These are phyloP conservation scores for Diachrysia chrysitis DNA, from an alignment of 2,888 invertebrate genomes.

Conservation along the genomic window DNA sequence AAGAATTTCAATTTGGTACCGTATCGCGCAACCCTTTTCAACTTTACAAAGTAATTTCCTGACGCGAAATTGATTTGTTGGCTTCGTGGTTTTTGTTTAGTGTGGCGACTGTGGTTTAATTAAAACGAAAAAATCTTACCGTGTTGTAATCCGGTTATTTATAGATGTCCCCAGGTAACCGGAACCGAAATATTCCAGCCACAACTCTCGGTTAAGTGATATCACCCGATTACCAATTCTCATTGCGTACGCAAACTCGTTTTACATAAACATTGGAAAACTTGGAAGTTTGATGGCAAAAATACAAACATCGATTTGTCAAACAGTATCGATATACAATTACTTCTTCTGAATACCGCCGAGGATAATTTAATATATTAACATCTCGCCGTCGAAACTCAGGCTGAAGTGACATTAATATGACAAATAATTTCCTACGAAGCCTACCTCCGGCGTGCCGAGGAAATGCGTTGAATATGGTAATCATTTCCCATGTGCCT, in stretches of 20 bases:
- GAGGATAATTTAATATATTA: constrained; percentile 84
- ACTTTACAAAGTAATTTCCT: constrained; percentile 87
- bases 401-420: constrained; percentile 84
- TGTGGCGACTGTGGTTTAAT: constrained; percentile 81
- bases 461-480: constrained; percentile 85
- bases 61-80: constrained; percentile 87
- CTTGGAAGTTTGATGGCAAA: constrained; percentile 52
- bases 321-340: constrained; percentile 67
- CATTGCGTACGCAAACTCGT: constrained; percentile 19
- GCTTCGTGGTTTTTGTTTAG: constrained; percentile 83
- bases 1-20: constrained; percentile 88
- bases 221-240: constrained; percentile 31
- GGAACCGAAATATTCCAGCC: constrained; percentile 34
- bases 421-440: constrained; percentile 86
- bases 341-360: constrained; percentile 70
- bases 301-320: constrained; percentile 58
- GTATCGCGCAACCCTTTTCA: constrained; percentile 85
- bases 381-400: constrained; percentile 79
- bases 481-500: constrained; percentile 83
- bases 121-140: constrained; percentile 71
- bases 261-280: constrained; percentile 55
- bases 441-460: constrained; percentile 76
- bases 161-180: constrained; percentile 40
- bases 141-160: constrained; percentile 30
- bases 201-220: constrained; percentile 32